Conservation (phyloP, 2,113 vertebrate genomes). For the Ranitomeya variabilis region DNA sequence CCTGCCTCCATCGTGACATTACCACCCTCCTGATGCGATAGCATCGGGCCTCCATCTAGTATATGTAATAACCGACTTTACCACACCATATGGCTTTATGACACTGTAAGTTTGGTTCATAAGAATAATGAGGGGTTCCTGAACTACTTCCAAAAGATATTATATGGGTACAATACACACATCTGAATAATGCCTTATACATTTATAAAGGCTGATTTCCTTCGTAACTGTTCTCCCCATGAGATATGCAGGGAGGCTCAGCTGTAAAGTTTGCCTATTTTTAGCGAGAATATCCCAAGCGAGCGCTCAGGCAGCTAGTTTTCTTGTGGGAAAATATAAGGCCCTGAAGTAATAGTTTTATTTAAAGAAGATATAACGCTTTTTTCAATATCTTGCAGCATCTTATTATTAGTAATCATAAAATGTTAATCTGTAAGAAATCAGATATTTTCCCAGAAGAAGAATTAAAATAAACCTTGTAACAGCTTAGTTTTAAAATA, state of each 20-base stretch:
- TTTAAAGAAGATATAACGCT: not conserved
- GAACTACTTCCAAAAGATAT: not conserved
- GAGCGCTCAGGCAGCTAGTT: not conserved
- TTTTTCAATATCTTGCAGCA: not conserved
- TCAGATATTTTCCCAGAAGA: not conserved
- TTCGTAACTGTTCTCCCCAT: not conserved
- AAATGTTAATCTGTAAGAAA: not conserved
- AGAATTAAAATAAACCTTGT: not conserved
- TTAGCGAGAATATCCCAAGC: not conserved
- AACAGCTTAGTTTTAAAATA: not conserved
- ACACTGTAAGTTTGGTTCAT: no score
- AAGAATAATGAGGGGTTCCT: no score
- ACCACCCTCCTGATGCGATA: no score
- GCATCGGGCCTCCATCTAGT: no score
- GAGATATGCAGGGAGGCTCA: not conserved
- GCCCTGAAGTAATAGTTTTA: not conserved
- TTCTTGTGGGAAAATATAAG: not conserved
- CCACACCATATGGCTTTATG: no score
- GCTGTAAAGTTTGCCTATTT: not conserved
- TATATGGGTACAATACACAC: not conserved
- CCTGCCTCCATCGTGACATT: no score
- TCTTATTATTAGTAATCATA: not conserved
- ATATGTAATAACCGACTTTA: no score
- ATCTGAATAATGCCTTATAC: not conserved
- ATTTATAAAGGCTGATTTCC: not conserved